phyloP scores from a whole-genome alignment of 2,797 vertebrate species.

The Scolopax rusticola region DNA sequence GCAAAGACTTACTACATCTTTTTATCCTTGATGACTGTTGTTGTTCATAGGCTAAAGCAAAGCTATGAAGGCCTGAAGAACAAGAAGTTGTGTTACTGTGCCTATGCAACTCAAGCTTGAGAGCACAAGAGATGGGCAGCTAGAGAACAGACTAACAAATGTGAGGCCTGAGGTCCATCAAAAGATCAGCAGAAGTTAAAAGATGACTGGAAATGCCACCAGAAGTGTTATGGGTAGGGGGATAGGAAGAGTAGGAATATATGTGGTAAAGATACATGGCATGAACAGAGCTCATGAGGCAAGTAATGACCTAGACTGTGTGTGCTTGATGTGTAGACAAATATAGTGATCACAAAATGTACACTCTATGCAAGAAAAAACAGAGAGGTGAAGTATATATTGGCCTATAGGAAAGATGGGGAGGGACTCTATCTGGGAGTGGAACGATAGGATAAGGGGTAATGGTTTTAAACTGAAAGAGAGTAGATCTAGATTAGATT shows the following conservation, averaged over 20 bases:
- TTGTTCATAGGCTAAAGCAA: neutral
- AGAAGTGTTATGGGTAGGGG: neutral
- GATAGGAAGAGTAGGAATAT: neutral
- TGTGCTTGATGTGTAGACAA: neutral
- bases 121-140: neutral
- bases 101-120: neutral
- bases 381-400: fast-evolving
- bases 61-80: neutral
- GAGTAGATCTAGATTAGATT: no score
- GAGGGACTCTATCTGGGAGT: no score
- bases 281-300: neutral
- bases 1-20: neutral
- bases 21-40: neutral
- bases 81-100: neutral
- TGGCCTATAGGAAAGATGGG: no score
- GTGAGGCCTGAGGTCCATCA: neutral
- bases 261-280: neutral
- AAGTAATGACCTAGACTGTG: neutral
- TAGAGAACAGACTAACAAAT: neutral
- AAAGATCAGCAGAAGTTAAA: neutral
- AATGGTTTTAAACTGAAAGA: no score
- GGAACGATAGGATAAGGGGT: no score
- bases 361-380: neutral
- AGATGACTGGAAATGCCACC: neutral
- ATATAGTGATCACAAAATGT: neutral